Evolutionary conservation across 2,113 vertebrate species (phyloP), one percentile per base, ranked within the genome.

Genomic region (Ceyx melanurus): DNA sequence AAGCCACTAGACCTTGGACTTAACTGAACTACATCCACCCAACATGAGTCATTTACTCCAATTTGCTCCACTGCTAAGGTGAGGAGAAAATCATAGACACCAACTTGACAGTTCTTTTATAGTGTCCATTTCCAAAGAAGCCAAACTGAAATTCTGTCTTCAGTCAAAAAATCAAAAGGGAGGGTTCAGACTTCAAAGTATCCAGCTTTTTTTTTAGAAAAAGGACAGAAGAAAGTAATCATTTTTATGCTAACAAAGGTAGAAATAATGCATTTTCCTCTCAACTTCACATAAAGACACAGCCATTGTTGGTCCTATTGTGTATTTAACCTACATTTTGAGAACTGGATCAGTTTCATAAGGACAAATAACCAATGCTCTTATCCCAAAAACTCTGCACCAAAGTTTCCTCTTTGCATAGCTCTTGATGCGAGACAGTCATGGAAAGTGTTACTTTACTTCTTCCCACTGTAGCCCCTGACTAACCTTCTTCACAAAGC

Each of bases 201-300:
- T 60, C 14, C 51, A 45, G 15, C 12, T 58, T 94, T 86, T 74
- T 83, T 74, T 83, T 86, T 73, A 60, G 86, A 91, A 78, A 80
- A 88, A 78, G 43, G 6, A 80, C 35, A 70, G 73, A 93, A 88
- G 35, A 48, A n/a, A 66, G 29, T 17, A 5, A 79, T 82, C 15
- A 57, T 80, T 92, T 89, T 95, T 91, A 92, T 78, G 65, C 26
- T 90, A 88, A 83, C 65, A 81, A 94, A 75, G 29, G n/a, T 72
- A 89, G 80, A 95, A 94, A 91, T 83, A 71, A 92, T 53, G 13
- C 3, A 17, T 46, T 82, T 91, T 77, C 74, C 80, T 81, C 80
- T 86, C n/a, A 77, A 80, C 82, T 74, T 88, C 60, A 82, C n/a
- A 31, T 58, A 60, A 83, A 83, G 74, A 82, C 33, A 68, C 33